A percentile compares a stretch with the other conserved stretches of the same genome.
These are phyloP conservation scores for Diarsia rubi DNA, from an alignment of 2,888 invertebrate species.

Conservation along the genomic window DNA sequence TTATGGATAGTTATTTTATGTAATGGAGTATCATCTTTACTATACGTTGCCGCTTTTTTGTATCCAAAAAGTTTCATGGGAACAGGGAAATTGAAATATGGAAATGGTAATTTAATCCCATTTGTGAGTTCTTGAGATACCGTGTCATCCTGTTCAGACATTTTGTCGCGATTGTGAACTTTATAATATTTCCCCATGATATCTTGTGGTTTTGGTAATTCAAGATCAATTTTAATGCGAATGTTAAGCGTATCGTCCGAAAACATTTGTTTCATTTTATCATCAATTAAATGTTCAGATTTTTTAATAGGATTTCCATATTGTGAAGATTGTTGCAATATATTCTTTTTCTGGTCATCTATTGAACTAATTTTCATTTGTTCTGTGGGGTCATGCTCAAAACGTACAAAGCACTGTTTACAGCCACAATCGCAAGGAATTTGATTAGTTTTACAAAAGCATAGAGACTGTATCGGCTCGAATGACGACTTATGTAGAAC, in stretches of 20 bases:
- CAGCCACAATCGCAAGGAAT: conserved; percentile 81
- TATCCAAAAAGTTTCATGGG: conserved; percentile 78
- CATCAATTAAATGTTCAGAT: conserved; percentile 52
- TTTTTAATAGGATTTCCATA: conserved; percentile 56
- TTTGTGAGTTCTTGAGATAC: conserved; percentile 74
- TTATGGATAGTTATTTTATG: conserved; percentile 84
- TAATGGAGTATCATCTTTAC: conserved; percentile 72
- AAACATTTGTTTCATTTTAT: conserved; percentile 60
- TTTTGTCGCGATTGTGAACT: conserved; percentile 63
- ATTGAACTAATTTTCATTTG: conserved; percentile 54
- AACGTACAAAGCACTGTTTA: conserved; percentile 77
- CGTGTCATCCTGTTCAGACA: conserved; percentile 66
- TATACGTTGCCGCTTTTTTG: conserved; percentile 70
- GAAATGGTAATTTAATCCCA: conserved; percentile 76
- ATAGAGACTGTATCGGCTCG: conserved; percentile 73
- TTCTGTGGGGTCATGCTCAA: conserved; percentile 63
- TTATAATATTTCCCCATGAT: conserved; percentile 66
- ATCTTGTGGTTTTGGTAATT: conserved; percentile 80
- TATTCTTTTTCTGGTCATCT: conserved; percentile 60
- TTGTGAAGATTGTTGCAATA: conserved; percentile 28
- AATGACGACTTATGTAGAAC: conserved; percentile 61
- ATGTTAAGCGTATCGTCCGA: conserved; percentile 79
- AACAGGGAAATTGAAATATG: conserved; percentile 80
- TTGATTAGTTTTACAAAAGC: conserved; percentile 79
- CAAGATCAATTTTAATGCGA: conserved; percentile 83